Conservation (phyloP, 1,140 invertebrate genomes). For the Bombus haemorrhoidalis region DNA sequence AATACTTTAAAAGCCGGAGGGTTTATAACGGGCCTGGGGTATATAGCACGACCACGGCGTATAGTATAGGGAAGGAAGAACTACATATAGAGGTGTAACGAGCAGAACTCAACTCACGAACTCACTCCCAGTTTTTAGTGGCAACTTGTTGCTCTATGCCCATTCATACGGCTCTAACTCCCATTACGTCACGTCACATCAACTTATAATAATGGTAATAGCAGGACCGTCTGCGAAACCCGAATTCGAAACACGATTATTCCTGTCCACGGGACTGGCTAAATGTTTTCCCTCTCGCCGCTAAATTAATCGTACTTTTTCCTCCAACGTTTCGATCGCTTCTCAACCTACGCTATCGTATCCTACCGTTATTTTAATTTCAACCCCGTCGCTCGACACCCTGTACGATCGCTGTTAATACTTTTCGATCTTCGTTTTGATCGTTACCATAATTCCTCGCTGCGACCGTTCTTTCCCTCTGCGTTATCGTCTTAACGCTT, state of each 20-base stretch:
- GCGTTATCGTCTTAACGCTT: too few species aligned
- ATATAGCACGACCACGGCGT: slow-evolving; percentile 78
- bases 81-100: slow-evolving; percentile 83
- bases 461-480: accelerated
- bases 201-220: slow-evolving; percentile 83
- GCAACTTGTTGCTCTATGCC: slow-evolving; percentile 83
- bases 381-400: accelerated
- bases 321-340: neutral
- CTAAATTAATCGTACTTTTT: slow-evolving; percentile 36
- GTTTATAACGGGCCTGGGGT: slow-evolving; percentile 80
- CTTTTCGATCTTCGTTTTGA: neutral
- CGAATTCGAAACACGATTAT: slow-evolving; percentile 79
- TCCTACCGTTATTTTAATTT: neutral
- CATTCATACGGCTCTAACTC: slow-evolving; percentile 83
- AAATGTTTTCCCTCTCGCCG: slow-evolving; percentile 54
- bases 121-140: slow-evolving; percentile 83
- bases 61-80: slow-evolving; percentile 83
- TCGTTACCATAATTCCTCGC: neutral
- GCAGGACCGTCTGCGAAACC: slow-evolving; percentile 71
- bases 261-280: slow-evolving; percentile 45
- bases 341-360: too few species aligned
- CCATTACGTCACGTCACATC: slow-evolving; percentile 83
- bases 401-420: too few species aligned
- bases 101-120: slow-evolving; percentile 84
- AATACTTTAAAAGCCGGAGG: slow-evolving; percentile 83